These are phyloP conservation scores for Acanthis flammea DNA, from an alignment of 2,797 vertebrate genomes.

Conservation along the genomic window DNA sequence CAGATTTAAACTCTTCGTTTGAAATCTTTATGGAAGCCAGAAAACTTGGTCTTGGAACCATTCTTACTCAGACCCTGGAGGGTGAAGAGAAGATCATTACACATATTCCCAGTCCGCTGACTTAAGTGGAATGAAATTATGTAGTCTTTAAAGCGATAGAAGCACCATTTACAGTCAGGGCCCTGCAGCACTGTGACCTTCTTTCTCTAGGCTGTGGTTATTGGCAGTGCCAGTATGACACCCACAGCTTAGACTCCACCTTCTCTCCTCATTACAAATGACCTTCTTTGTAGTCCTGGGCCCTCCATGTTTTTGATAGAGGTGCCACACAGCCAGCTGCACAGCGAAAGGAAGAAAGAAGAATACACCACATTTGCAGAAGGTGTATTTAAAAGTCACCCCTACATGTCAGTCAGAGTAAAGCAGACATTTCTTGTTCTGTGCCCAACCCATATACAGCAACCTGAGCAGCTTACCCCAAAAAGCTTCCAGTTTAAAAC, in stretches of 20 bases:
- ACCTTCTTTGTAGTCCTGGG: conserved; percentile 18
- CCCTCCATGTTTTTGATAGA: neutral
- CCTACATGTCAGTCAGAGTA: neutral
- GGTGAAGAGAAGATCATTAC: conserved; percentile 32
- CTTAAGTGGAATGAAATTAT: conserved; percentile 23
- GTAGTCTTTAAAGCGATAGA: conserved; percentile 27
- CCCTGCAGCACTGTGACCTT: neutral
- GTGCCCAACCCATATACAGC: neutral
- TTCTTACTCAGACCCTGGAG: conserved; percentile 32
- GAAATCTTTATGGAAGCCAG: conserved; percentile 6
- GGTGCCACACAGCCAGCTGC: neutral
- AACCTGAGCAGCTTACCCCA: neutral
- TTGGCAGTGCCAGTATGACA: neutral
- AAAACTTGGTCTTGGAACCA: conserved; percentile 2
- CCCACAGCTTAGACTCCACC: neutral
- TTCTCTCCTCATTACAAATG: conserved; percentile 11
- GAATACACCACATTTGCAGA: neutral
- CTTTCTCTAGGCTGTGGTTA: neutral
- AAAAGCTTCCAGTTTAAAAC: neutral
- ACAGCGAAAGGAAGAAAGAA: neutral
- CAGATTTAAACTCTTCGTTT: conserved; percentile 6
- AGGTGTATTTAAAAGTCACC: neutral
- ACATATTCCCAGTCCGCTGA: neutral
- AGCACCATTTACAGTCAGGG: neutral
- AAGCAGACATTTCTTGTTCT: neutral